Percentiles rank a stretch among this genome's conserved stretches.
Conservation (phyloP, 2,888 invertebrate species). For the Polymixis flavicincta region DNA sequence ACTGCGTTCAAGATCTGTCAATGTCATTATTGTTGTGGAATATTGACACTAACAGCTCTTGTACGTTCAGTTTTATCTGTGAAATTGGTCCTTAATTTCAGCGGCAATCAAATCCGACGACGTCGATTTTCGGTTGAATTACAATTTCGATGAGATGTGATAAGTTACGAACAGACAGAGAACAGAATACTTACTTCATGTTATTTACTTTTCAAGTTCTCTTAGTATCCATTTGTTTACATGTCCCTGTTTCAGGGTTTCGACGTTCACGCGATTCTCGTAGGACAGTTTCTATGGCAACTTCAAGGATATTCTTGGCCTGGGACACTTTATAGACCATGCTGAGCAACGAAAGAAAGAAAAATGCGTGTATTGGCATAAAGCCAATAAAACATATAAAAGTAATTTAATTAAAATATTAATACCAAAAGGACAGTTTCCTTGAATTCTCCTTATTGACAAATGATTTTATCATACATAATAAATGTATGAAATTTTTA, state of each 20-base stretch:
- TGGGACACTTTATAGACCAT: not conserved
- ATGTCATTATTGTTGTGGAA: not conserved
- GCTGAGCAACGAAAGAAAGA: not conserved
- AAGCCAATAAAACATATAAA: too few species aligned
- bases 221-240: not conserved
- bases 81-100: not conserved
- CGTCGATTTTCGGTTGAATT: not conserved
- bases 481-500: too few species aligned
- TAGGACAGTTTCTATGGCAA: too few species aligned
- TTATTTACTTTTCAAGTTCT: not conserved
- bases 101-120: not conserved
- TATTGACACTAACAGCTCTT: not conserved
- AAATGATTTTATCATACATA: too few species aligned
- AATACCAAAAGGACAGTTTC: not conserved
- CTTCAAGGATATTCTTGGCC: too few species aligned
- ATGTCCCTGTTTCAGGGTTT: not conserved
- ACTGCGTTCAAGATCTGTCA: not conserved
- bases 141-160: not conserved
- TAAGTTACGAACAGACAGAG: not conserved
- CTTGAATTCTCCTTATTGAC: not conserved
- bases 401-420: not conserved
- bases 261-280: not conserved
- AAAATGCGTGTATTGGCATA: not conserved
- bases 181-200: not conserved
- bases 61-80: not conserved